Base-by-base conservation (phyloP, 2,888 invertebrate genomes). In the Parapristionchus giblindavisi region DNA sequence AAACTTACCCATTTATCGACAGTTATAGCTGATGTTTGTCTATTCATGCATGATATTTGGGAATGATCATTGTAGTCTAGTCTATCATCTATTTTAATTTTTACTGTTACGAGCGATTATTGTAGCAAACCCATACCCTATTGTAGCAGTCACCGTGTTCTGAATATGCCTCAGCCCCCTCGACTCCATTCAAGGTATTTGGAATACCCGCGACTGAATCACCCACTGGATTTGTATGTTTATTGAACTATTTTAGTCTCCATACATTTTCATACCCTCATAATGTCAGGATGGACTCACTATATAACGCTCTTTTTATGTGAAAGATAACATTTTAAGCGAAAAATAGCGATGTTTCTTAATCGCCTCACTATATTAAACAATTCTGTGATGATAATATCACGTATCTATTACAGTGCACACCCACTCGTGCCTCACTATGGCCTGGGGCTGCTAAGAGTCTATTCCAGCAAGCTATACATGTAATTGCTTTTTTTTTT, bases 81-180 rank as follows among this genome's bases (percentile, higher is more conserved):
- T n/a, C n/a, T n/a, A n/a, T n/a, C n/a, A n/a, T n/a, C n/a, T n/a
- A n/a, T n/a, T n/a, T n/a, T n/a, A n/a, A n/a, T n/a, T n/a, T n/a
- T n/a, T n/a, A n/a, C n/a, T n/a, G n/a, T n/a, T n/a, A n/a, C n/a
- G n/a, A n/a, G n/a, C n/a, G n/a, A n/a, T n/a, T n/a, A n/a, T n/a
- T n/a, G n/a, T n/a, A n/a, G n/a, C n/a, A n/a, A n/a, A n/a, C n/a
- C n/a, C n/a, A n/a, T n/a, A n/a, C 14, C 21, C 2, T 3, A 8
- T 52, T 70, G 34, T 0, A 70, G 70, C 34, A n/a, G 32, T 70
- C 70, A 17, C 27, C 54, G 1, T 54, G 32, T 24, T 70, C 70
- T 6, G 70, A 70, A 27, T 70, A 70, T 21, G 54, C 70, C 11
- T 70, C 70, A 36, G 70, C 70, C 17, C 70, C 70, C 6, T 11